Conservation (phyloP, 1,140 invertebrate species). For the Pseudobourletiella spinata region DNA sequence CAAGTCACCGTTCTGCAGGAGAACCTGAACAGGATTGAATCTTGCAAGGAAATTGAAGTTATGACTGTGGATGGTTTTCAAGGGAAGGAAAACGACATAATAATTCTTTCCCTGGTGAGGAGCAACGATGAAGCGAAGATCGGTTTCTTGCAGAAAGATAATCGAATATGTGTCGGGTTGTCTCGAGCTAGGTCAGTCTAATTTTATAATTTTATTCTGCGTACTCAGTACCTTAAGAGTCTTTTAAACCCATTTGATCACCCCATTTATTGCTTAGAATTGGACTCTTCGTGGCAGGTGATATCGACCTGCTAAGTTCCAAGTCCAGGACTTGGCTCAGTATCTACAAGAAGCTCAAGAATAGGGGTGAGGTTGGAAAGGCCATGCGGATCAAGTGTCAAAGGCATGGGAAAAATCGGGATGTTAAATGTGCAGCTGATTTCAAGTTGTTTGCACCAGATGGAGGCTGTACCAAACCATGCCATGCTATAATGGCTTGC, state of each 20-base stretch:
- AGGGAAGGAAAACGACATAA: constrained; percentile 53
- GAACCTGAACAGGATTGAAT: constrained; percentile 18
- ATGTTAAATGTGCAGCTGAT: constrained; percentile 11
- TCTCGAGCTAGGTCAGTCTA: constrained; percentile 32
- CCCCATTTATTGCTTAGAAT: no score
- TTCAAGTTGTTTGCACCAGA: constrained; percentile 18
- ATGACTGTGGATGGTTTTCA: constrained; percentile 50
- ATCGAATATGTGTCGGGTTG: constrained; percentile 49
- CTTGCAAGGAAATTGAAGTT: constrained; percentile 37
- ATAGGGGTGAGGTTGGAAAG: constrained; percentile 35
- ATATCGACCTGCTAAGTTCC: constrained; percentile 42
- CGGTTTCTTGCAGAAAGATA: constrained; percentile 48
- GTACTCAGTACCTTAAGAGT: no score
- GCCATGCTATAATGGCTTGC: constrained; percentile 33
- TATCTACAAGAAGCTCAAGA: constrained; percentile 29
- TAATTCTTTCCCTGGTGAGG: constrained; percentile 50
- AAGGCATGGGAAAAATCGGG: constrained; percentile 31
- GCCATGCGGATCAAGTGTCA: constrained; percentile 39
- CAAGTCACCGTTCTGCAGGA: constrained; percentile 41
- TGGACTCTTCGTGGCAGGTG: constrained; percentile 49
- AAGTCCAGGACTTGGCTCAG: constrained; percentile 37
- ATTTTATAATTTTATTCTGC: no score
- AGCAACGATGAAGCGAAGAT: constrained; percentile 44
- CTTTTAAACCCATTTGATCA: no score
- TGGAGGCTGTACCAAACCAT: constrained; percentile 28